Conservation (phyloP, 2,888 invertebrate genomes). For the Mythimna ferrago region DNA sequence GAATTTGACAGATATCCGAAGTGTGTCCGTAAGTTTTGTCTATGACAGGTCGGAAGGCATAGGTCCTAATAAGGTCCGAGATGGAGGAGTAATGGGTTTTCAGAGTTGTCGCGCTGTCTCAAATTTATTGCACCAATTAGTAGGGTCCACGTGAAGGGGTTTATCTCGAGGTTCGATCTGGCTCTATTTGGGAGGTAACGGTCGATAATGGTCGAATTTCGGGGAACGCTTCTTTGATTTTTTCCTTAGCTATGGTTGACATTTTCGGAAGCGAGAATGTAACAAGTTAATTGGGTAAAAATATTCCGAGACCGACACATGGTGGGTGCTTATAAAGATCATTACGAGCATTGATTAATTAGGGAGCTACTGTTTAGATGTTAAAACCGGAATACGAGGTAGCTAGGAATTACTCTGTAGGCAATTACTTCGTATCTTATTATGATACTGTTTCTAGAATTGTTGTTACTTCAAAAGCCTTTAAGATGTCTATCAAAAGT, state of each 20-base stretch:
- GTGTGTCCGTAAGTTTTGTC: constrained; percentile 72
- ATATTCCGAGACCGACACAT: constrained; percentile 82
- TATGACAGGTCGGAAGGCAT: constrained; percentile 73
- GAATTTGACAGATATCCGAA: constrained; percentile 78
- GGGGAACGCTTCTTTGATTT: constrained; percentile 82
- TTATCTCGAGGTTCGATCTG: constrained; percentile 84
- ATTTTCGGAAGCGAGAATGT: constrained; percentile 89
- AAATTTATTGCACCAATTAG: constrained; percentile 90
- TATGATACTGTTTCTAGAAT: constrained; percentile 62
- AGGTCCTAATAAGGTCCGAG: constrained; percentile 80
- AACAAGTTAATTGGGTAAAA: constrained; percentile 89
- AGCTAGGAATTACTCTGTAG: constrained; percentile 64
- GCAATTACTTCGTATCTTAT: constrained; percentile 67
- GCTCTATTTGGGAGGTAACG: constrained; percentile 90
- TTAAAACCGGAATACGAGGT: constrained; percentile 74
- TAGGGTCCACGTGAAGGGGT: constrained; percentile 86
- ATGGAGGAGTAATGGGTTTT: constrained; percentile 77
- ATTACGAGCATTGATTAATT: constrained; percentile 83
- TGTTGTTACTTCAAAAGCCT: constrained; percentile 54
- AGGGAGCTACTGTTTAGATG: constrained; percentile 77
- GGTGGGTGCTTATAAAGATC: constrained; percentile 78
- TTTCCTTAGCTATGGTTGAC: constrained; percentile 76
- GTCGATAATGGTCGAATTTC: constrained; percentile 88
- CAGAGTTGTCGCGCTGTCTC: constrained; percentile 80
- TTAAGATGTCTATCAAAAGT: constrained; percentile 47